Base-by-base conservation (phyloP, 2,888 invertebrate genomes). In the Prosopocoilus inquinatus region DNA sequence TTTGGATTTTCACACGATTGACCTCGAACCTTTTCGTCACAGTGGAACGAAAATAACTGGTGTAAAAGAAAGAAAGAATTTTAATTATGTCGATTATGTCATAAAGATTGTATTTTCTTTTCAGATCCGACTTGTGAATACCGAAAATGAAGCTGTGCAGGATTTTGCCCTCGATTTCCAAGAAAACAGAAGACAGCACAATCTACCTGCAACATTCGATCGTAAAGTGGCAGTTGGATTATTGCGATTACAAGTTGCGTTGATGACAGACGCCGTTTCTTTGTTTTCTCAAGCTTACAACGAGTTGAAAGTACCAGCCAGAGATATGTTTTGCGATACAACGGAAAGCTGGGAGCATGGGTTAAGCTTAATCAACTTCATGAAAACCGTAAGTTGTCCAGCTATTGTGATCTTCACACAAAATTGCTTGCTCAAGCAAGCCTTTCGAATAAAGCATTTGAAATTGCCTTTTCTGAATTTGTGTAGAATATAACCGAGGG, bases 251-350 rank as follows among this genome's bases (percentile, higher is more conserved):
- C 87, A 89, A 72, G 84, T 90, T 58, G 94, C 94, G 9, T 79
- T 96, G 59, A 82, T 93, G 66, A 89, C 91, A 72, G 96, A 96
- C 73, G 89, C 92, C 0, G 89, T 95, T n/a, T 82, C 84, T 60
- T 79, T 95, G 66, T 90, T 94, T 72, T 87, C 89, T 2, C 81
- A 84, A 67, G 91, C 90, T 47, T 79, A 94, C 56, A 84, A 86
- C 62, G 87, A 87, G 67, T 73, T 90, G 9, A 64, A 67, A 79
- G 80, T 61, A 53, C 70, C 77, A 33, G 9, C 41, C 13, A n/a
- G 36, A 47, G 7, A 20, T 16, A 11, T 41, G 16, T 79, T 78
- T 54, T 91, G 92, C 65, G 82, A 84, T 12, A 73, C 75, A 46
- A 78, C 78, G 15, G 79, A 82, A 53, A 80, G 84, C 50, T 95